phyloP scores from a whole-genome alignment of 2,797 vertebrate species.

The Gymnopithys bicolor region DNA sequence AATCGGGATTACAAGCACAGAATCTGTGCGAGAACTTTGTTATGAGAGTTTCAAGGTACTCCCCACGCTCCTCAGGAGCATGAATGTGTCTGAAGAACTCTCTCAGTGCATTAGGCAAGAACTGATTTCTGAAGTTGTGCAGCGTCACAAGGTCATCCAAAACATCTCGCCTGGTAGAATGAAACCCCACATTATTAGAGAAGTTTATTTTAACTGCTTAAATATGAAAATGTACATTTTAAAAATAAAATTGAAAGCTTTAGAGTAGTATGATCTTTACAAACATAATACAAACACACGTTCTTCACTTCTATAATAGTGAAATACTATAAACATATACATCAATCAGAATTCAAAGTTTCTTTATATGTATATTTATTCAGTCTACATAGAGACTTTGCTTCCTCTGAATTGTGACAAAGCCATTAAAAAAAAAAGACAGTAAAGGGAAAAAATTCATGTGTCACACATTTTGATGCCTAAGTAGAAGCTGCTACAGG shows the following conservation, averaged over 20 bases:
- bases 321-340: neutral
- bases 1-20: conserved; percentile 93
- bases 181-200: conserved; percentile 16
- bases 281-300: neutral
- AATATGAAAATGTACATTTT: neutral
- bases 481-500: neutral
- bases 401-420: neutral
- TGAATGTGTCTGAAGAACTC: conserved; percentile 98
- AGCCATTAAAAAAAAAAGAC: neutral
- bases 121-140: conserved; percentile 99
- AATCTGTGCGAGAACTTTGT: conserved; percentile 99
- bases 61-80: conserved; percentile 95
- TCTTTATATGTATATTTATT: neutral
- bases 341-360: neutral
- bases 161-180: conserved; percentile 88
- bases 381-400: neutral
- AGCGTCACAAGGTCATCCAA: conserved; percentile 96
- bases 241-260: neutral
- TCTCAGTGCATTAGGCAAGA: conserved; percentile 96
- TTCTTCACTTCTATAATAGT: neutral
- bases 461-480: neutral
- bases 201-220: neutral
- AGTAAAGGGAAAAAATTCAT: neutral
- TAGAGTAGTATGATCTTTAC: neutral
- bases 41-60: conserved; percentile 98